A percentile compares a stretch with the other conserved stretches of the same genome.
phyloP scores from a whole-genome alignment of 35 echinoderm and acorn worm genomes.

The Acanthaster planci region DNA sequence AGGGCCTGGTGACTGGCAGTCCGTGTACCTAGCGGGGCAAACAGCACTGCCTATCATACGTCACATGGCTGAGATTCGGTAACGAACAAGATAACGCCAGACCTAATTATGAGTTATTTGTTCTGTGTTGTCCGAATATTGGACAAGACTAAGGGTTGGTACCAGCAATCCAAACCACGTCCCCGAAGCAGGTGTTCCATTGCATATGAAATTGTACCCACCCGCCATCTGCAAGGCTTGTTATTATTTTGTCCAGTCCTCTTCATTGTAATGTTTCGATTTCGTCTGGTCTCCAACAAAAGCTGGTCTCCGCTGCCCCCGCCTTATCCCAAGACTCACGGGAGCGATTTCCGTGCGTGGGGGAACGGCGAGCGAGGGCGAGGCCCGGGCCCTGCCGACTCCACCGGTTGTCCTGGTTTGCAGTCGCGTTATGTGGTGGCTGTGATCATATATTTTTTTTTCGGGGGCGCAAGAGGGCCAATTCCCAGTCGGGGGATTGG shows the following conservation, averaged over 20 bases:
- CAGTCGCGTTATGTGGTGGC: background rate
- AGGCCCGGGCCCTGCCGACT: too few species aligned
- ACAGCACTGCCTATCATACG: too few species aligned
- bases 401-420: background rate
- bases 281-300: constrained; percentile 18
- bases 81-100: too few species aligned
- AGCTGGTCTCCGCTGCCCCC: constrained; percentile 4
- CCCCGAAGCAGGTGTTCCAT: constrained; percentile 1
- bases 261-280: constrained; percentile 27
- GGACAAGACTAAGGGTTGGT: too few species aligned
- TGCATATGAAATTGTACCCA: constrained; percentile 13
- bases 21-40: too few species aligned
- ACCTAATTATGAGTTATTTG: too few species aligned
- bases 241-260: constrained; percentile 16
- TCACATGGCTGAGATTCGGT: too few species aligned
- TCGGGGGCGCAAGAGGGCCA: background rate
- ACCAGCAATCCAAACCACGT: too few species aligned
- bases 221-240: constrained; percentile 22
- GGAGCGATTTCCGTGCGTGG: background rate
- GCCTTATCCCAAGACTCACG: background rate
- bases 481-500: constrained; percentile 1
- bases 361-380: too few species aligned
- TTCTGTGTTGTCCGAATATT: too few species aligned
- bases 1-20: too few species aligned
- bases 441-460: too few species aligned